These are phyloP conservation scores for Sebastiscus albofasciatus DNA, from an alignment of 2,797 vertebrate genomes.

Conservation along the genomic window DNA sequence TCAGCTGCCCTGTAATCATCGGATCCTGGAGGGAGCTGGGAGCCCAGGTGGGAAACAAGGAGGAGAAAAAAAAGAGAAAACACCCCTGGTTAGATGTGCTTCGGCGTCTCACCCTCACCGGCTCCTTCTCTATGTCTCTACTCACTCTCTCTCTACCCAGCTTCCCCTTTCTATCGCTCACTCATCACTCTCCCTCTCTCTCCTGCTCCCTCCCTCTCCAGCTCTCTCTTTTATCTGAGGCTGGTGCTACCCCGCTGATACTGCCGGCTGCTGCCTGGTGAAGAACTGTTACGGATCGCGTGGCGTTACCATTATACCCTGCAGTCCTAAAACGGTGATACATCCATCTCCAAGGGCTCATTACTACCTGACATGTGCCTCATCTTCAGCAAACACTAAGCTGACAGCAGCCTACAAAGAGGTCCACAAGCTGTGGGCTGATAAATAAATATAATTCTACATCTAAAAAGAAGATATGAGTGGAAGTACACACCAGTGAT, in stretches of 20 bases:
- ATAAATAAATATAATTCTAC: slow-evolving; percentile 54
- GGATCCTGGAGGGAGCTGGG: slow-evolving; percentile 89
- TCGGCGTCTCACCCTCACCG: slow-evolving; percentile 80
- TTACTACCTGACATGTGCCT: slow-evolving; percentile 75
- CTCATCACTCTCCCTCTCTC: slow-evolving; percentile 84
- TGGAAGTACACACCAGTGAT: slow-evolving; percentile 45
- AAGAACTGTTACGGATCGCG: slow-evolving; percentile 96
- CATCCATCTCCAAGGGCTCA: slow-evolving; percentile 83
- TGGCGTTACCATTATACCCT: slow-evolving; percentile 95
- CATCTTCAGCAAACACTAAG: slow-evolving; percentile 69
- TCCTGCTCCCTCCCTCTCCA: slow-evolving; percentile 80
- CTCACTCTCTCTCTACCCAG: slow-evolving; percentile 80
- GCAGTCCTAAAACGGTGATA: slow-evolving; percentile 90
- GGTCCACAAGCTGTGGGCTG: slow-evolving; percentile 31
- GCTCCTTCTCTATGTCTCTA: slow-evolving; percentile 76
- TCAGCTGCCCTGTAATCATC: slow-evolving; percentile 99
- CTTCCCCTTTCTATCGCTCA: slow-evolving; percentile 80
- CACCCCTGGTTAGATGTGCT: slow-evolving; percentile 80
- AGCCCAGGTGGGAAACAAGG: slow-evolving; percentile 74
- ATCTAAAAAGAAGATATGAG: slow-evolving; percentile 34
- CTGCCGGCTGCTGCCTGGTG: slow-evolving; percentile 96
- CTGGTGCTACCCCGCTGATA: slow-evolving; percentile 91
- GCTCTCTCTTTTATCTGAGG: slow-evolving; percentile 87
- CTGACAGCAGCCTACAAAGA: slow-evolving; percentile 60
- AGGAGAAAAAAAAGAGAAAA: slow-evolving; percentile 60